These are phyloP conservation scores for Helleia helle DNA, from an alignment of 2,888 invertebrate species.

Conservation along the genomic window DNA sequence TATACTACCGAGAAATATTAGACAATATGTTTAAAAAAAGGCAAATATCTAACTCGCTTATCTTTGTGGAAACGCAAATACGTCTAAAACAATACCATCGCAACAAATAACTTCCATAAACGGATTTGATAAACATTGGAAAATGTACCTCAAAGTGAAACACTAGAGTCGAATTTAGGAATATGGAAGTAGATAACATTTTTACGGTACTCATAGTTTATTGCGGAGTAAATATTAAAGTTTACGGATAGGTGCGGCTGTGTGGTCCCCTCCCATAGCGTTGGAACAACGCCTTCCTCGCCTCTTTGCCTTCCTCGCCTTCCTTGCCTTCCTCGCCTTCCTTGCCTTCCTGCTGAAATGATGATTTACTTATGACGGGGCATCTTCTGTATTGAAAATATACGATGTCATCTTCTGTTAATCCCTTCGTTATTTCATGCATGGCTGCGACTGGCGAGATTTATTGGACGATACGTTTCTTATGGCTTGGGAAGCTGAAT, in stretches of 20 bases:
- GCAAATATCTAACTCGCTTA: slow-evolving; percentile 29
- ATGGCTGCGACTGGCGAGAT: slow-evolving; percentile 25
- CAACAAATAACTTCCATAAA: slow-evolving; percentile 55
- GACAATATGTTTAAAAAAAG: slow-evolving; percentile 3
- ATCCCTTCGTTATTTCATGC: slow-evolving; percentile 62
- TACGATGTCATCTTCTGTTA: slow-evolving; percentile 54
- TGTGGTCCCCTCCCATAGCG: slow-evolving; percentile 67
- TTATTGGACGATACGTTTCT: slow-evolving; percentile 3
- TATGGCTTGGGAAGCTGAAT: slow-evolving; percentile 5
- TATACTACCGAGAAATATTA: slow-evolving; percentile 7
- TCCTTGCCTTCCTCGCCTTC: slow-evolving; percentile 44
- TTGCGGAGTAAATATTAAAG: slow-evolving; percentile 63
- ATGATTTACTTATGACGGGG: slow-evolving; percentile 61
- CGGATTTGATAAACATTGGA: slow-evolving; percentile 14
- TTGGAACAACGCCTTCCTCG: too few species aligned
- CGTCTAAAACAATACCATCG: slow-evolving; percentile 55
- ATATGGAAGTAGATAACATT: slow-evolving; percentile 35
- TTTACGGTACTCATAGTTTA: slow-evolving; percentile 60
- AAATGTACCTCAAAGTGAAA: background rate
- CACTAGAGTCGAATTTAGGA: slow-evolving; percentile 14
- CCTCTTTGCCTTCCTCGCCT: too few species aligned
- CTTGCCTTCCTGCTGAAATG: slow-evolving; percentile 55
- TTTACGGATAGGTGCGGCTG: slow-evolving; percentile 60
- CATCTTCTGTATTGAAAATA: slow-evolving; percentile 40
- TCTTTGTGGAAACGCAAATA: slow-evolving; percentile 55